These are phyloP conservation scores for Lymantria dispar DNA, from an alignment of 2,888 invertebrate species.

Conservation along the genomic window DNA sequence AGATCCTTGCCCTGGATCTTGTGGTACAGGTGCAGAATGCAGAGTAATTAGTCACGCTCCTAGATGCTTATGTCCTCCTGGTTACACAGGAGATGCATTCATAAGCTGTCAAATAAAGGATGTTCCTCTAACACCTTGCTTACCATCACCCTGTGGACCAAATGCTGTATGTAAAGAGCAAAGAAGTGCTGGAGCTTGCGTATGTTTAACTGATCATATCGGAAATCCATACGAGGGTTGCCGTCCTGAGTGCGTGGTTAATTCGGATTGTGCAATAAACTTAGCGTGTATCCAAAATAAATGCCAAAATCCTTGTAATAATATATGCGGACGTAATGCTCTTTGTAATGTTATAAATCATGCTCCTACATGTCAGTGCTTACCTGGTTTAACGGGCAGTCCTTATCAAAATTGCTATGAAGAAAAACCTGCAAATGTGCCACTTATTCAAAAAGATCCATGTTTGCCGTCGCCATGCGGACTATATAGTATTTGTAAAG, in stretches of 20 bases:
- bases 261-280: constrained; percentile 87
- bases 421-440: constrained; percentile 54
- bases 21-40: constrained; percentile 88
- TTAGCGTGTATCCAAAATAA: constrained; percentile 88
- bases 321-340: constrained; percentile 88
- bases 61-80: constrained; percentile 86
- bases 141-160: constrained; percentile 87
- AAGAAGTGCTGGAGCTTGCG: constrained; percentile 86
- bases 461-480: constrained; percentile 91
- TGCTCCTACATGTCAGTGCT: constrained; percentile 86
- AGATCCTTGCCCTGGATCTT: constrained; percentile 88
- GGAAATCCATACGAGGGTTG: constrained; percentile 91
- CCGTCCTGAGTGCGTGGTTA: constrained; percentile 88
- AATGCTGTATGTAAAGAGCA: constrained; percentile 88
- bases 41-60: constrained; percentile 88
- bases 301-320: constrained; percentile 89
- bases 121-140: constrained; percentile 83
- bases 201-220: constrained; percentile 85
- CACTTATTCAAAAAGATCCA: constrained; percentile 75
- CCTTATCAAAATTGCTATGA: constrained; percentile 81
- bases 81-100: constrained; percentile 85
- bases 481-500: constrained; percentile 88
- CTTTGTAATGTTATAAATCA: constrained; percentile 88
- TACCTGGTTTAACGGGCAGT: constrained; percentile 83
- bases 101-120: constrained; percentile 75